Percentiles rank a stretch among this genome's conserved stretches.
Conservation (phyloP, 2,888 invertebrate genomes). For the Xestia rhomboidea region DNA sequence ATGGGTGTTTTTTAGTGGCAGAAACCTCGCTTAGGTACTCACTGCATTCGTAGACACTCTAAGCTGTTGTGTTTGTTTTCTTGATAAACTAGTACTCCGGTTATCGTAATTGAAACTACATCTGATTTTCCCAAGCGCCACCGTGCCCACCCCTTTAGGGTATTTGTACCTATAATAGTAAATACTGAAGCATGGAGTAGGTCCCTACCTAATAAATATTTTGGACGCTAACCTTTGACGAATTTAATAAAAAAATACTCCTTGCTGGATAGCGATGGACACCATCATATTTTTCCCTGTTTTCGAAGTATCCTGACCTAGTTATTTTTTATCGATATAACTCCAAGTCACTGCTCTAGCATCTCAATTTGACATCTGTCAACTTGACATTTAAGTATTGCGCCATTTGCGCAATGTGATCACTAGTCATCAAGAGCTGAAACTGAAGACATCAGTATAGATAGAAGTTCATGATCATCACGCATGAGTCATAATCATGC, state of each 20-base stretch:
- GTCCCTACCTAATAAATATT: neutral
- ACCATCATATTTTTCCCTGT: neutral
- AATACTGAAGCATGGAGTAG: no score
- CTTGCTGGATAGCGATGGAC: neutral
- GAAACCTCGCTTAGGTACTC: neutral
- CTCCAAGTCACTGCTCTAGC: neutral
- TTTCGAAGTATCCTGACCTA: neutral
- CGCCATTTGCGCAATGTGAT: neutral
- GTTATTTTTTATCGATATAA: neutral
- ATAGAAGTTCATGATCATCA: conserved; percentile 21
- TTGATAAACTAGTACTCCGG: neutral
- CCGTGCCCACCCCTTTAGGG: neutral
- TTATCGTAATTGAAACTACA: conserved; percentile 1
- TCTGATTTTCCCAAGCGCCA: neutral
- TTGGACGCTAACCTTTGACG: neutral
- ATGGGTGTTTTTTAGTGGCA: no score
- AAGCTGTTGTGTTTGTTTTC: conserved; percentile 9
- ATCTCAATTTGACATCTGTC: conserved; percentile 11
- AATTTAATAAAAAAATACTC: neutral
- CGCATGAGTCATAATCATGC: neutral
- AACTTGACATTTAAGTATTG: neutral
- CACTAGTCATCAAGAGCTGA: neutral
- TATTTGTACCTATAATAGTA: neutral
- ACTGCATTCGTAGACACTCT: conserved; percentile 18
- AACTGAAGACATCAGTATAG: neutral